These are phyloP conservation scores for Germaria angustata DNA, from an alignment of 2,888 invertebrate species.

Conservation along the genomic window DNA sequence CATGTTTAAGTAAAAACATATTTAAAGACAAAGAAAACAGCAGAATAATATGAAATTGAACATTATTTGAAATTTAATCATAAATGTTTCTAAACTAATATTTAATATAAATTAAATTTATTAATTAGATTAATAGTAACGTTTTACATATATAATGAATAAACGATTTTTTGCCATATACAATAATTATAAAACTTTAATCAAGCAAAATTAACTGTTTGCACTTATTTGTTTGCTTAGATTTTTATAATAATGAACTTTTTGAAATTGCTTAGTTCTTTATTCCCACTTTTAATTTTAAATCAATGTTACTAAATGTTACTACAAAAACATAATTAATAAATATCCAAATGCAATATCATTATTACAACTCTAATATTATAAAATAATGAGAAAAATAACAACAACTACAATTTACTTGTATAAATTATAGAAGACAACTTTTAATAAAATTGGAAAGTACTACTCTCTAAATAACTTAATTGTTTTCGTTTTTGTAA, in stretches of 20 bases:
- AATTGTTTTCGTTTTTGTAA: neutral
- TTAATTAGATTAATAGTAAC: constrained; percentile 35
- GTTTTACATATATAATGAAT: constrained; percentile 14
- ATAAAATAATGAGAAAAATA: constrained; percentile 19
- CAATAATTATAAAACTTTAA: constrained; percentile 18
- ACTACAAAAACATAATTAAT: constrained; percentile 47
- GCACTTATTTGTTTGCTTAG: constrained; percentile 46
- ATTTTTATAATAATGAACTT: neutral
- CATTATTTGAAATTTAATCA: constrained; percentile 40
- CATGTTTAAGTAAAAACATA: constrained; percentile 13
- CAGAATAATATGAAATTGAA: constrained; percentile 7
- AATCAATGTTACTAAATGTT: constrained; percentile 63
- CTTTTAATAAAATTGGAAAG: constrained; percentile 58
- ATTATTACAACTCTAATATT: constrained; percentile 60
- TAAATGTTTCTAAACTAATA: constrained; percentile 56
- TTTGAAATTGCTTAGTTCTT: constrained; percentile 27
- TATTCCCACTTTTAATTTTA: constrained; percentile 35
- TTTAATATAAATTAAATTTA: constrained; percentile 45
- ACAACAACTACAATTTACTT: constrained; percentile 42
- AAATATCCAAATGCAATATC: constrained; percentile 58
- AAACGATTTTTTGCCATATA: constrained; percentile 48
- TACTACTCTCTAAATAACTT: neutral
- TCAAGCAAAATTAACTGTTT: neutral
- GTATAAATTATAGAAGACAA: constrained; percentile 45
- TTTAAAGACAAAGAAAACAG: constrained; percentile 20